These are phyloP conservation scores for Erynnis tages DNA, from an alignment of 2,888 invertebrate genomes.

Conservation along the genomic window DNA sequence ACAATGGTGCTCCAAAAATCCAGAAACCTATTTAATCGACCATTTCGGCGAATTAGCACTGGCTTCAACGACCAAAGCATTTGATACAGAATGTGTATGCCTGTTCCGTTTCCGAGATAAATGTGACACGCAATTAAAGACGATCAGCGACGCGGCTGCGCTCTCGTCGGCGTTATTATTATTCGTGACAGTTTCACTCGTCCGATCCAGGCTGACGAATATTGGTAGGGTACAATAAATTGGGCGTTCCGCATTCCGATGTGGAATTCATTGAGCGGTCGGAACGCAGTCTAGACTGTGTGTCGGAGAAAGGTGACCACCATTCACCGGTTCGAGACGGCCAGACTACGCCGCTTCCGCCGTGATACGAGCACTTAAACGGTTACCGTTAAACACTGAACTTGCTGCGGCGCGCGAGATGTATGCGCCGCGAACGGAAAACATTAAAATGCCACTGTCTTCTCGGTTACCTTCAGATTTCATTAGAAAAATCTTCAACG, in stretches of 20 bases:
- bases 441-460: conserved; percentile 2
- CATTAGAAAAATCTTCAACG: not conserved
- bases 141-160: too few species aligned
- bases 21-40: too few species aligned
- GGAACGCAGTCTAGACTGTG: conserved; percentile 69
- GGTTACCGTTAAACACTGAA: conserved; percentile 50
- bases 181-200: conserved; percentile 59
- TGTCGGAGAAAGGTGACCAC: conserved; percentile 81
- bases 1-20: too few species aligned
- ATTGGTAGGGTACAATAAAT: conserved; percentile 62
- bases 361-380: conserved; percentile 54
- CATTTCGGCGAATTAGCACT: too few species aligned
- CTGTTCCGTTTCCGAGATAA: too few species aligned
- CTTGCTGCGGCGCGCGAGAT: conserved; percentile 19
- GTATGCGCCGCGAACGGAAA: conserved; percentile 27
- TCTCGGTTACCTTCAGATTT: not conserved
- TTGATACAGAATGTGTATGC: too few species aligned
- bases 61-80: too few species aligned
- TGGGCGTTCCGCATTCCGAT: conserved; percentile 75
- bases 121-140: too few species aligned
- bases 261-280: conserved; percentile 76
- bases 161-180: conserved; percentile 54
- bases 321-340: conserved; percentile 68
- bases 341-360: conserved; percentile 51
- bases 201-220: conserved; percentile 46